Percentiles rank a stretch among this genome's conserved stretches.
Evolutionary conservation across 37 sponge, comb jelly and placozoan species (phyloP).

Genomic region (Agelas oroides): DNA sequence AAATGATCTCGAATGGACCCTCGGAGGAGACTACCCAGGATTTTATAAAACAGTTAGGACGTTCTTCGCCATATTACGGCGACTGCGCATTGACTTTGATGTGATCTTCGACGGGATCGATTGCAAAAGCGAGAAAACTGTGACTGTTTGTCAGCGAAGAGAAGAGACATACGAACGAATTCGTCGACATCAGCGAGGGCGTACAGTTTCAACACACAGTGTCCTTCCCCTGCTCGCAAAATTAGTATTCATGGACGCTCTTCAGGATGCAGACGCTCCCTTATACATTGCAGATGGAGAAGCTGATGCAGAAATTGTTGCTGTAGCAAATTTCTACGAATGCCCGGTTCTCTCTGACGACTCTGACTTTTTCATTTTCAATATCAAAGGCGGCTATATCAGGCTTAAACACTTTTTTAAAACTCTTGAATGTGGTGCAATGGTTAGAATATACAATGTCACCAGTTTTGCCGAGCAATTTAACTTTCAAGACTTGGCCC

Average conservation of each 20-base stretch:
- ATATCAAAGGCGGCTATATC: slow-evolving; percentile 51
- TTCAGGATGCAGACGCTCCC: slow-evolving; percentile 17
- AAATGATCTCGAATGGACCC: not conserved
- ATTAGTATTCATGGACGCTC: slow-evolving; percentile 21
- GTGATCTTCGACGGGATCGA: slow-evolving; percentile 71
- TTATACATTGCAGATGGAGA: slow-evolving; percentile 57
- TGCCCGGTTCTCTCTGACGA: slow-evolving; percentile 61
- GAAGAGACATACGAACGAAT: not conserved
- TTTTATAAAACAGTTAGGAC: not conserved
- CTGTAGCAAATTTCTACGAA: slow-evolving; percentile 33
- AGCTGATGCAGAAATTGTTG: slow-evolving; percentile 47
- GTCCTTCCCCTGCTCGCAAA: slow-evolving; percentile 27
- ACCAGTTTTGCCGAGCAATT: too few species aligned
- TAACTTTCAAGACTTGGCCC: not conserved
- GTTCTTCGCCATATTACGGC: slow-evolving; percentile 37
- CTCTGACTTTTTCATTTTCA: slow-evolving; percentile 74
- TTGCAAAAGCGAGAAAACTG: slow-evolving; percentile 20
- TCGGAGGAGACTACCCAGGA: slow-evolving; percentile 66
- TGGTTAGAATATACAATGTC: too few species aligned
- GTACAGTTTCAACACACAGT: not conserved
- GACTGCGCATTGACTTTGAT: not conserved
- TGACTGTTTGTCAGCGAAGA: not conserved
- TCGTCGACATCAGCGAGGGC: not conserved
- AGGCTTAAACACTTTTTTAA: slow-evolving; percentile 18
- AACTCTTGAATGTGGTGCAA: too few species aligned